Conservation (phyloP, 2,113 vertebrate species). For the Cyanistes caeruleus region DNA sequence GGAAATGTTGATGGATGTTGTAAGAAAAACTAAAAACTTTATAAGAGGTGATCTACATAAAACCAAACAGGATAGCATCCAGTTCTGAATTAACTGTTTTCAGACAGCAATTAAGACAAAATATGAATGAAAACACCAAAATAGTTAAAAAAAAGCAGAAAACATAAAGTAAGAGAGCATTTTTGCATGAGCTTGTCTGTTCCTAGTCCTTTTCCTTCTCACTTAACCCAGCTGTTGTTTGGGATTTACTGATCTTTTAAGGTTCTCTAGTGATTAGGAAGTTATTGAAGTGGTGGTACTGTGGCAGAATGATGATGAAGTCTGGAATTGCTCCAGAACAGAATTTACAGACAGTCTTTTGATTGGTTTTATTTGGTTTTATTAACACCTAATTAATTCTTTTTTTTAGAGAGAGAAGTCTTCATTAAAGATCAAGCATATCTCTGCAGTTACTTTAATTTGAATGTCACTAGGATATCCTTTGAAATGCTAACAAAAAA, state of each 20-base stretch:
- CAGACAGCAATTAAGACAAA: not conserved
- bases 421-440: constrained; percentile 32
- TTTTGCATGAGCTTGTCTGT: not conserved
- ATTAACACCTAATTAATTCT: not conserved
- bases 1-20: not conserved
- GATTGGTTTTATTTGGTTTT: not conserved
- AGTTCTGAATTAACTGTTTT: not conserved
- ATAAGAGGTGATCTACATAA: not conserved
- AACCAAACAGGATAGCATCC: not conserved
- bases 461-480: not conserved
- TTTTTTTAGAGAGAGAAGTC: not conserved
- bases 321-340: not conserved
- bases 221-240: not conserved
- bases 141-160: not conserved
- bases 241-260: not conserved
- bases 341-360: not conserved
- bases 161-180: not conserved
- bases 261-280: not conserved
- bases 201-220: not conserved
- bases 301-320: not conserved
- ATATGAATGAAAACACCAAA: not conserved
- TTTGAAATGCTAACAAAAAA: constrained; percentile 25
- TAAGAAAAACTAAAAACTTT: not conserved
- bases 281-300: not conserved
- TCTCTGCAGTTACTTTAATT: not conserved